Base-by-base conservation (phyloP, 2,113 vertebrate species). In the Aramus guarauna region DNA sequence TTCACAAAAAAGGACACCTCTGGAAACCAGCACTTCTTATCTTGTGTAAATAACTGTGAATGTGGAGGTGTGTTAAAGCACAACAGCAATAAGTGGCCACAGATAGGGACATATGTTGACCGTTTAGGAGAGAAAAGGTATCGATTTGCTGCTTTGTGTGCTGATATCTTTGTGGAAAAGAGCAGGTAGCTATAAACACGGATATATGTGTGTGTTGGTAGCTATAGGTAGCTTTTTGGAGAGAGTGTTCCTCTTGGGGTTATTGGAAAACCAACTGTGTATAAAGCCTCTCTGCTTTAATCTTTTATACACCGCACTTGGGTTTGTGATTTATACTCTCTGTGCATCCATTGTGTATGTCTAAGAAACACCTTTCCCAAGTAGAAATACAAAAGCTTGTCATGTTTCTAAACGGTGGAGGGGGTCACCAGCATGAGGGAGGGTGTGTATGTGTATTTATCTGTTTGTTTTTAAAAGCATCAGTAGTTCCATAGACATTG, bases 1-100 rank as follows among this genome's bases (percentile, higher is more conserved):
- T 88, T 89, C 80, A 66, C 81, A 93, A 90, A 92, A 88, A 94
- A 80, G 39, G 41, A 84, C 68, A 80, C 27, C 53, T 92, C 92
- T 96, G 90, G 88, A 96, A 94, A 74, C 37, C 30, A 78, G 75
- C 83, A 48, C 72, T 91, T 92, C 64, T 93, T 92, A 88, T 82
- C 95, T 95, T 91, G 76, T 90, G 88, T 96, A 94, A 96, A 91
- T 95, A 92, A 62, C 92, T 92, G 58, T 73, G 73, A 80, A 73
- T 58, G 62, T 55, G 88, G 53, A 92, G 74, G 81, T 96, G 85
- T 83, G 91, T 97, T 95, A 96, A 95, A 91, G 86, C 86, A 75
- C 78, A 94, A 32, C 48, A 90, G 80, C 64, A 96, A 6, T 89
- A 92, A 94, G 71, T 48, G 79, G 67, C 53, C 68, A 71, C 63